Conservation (phyloP, 2,888 invertebrate species). For the Argyresthia albistria region DNA sequence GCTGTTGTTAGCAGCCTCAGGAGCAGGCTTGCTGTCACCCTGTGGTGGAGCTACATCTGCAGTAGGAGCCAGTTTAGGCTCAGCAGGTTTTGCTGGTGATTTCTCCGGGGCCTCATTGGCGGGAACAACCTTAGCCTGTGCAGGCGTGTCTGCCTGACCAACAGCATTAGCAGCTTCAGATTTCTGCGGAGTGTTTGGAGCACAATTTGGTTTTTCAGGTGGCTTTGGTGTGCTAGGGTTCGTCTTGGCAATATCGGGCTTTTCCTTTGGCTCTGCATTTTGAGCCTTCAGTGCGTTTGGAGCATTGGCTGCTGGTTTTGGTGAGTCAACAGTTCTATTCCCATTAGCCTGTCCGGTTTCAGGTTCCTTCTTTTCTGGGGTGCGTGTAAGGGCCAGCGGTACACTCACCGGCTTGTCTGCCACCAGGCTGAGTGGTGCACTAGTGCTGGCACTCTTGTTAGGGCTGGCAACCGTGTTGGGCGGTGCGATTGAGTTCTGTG, state of each 20-base stretch:
- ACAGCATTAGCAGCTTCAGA: constrained; percentile 31
- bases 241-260: constrained; percentile 56
- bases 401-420: constrained; percentile 49
- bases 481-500: constrained; percentile 47
- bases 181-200: constrained; percentile 47
- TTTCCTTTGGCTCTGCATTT: constrained; percentile 52
- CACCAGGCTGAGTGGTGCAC: constrained; percentile 57
- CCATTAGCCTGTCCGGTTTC: constrained; percentile 45
- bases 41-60: constrained; percentile 55
- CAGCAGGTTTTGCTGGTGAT: constrained; percentile 35
- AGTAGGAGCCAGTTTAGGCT: constrained; percentile 43
- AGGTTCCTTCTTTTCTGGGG: constrained; percentile 59
- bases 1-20: constrained; percentile 51
- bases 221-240: constrained; percentile 62
- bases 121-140: constrained; percentile 47
- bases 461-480: constrained; percentile 41
- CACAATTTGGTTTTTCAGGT: constrained; percentile 43
- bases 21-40: constrained; percentile 50
- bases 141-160: constrained; percentile 32
- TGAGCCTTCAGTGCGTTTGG: constrained; percentile 43
- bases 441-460: constrained; percentile 40
- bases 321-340: constrained; percentile 58
- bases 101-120: constrained; percentile 39
- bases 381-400: constrained; percentile 55
- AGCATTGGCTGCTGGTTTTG: constrained; percentile 42